These are phyloP conservation scores for Neocrepidodera transversa DNA, from an alignment of 2,888 invertebrate species.

Conservation along the genomic window DNA sequence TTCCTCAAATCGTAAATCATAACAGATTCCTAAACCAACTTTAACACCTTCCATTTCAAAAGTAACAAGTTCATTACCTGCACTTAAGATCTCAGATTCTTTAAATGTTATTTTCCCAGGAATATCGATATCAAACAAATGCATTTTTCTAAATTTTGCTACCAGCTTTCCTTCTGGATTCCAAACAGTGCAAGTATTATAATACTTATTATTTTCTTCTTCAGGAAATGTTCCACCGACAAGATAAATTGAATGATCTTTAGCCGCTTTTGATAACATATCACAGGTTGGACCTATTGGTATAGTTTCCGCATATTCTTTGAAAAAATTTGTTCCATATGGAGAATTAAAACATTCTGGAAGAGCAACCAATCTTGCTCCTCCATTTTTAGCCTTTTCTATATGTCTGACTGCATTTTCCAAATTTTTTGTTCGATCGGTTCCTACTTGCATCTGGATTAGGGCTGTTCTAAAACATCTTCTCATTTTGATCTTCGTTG, in stretches of 20 bases:
- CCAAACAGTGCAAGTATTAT: slow-evolving; percentile 91
- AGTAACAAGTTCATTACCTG: slow-evolving; percentile 77
- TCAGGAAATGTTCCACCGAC: slow-evolving; percentile 94
- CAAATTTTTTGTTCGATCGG: slow-evolving; percentile 79
- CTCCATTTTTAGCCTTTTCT: slow-evolving; percentile 67
- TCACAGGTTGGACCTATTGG: slow-evolving; percentile 79
- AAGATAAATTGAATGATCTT: slow-evolving; percentile 76
- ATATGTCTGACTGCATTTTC: slow-evolving; percentile 75
- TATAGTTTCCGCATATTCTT: slow-evolving; percentile 78
- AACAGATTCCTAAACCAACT: slow-evolving; percentile 93
- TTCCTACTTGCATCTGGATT: slow-evolving; percentile 81
- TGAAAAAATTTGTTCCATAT: slow-evolving; percentile 86
- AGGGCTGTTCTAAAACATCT: slow-evolving; percentile 68
- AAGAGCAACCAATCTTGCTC: slow-evolving; percentile 71
- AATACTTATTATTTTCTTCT: slow-evolving; percentile 66
- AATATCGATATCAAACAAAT: slow-evolving; percentile 95
- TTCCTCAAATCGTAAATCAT: slow-evolving; percentile 92
- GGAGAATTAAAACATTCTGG: slow-evolving; percentile 96
- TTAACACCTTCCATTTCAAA: slow-evolving; percentile 75
- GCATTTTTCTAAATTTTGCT: slow-evolving; percentile 87
- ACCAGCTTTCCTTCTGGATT: slow-evolving; percentile 78
- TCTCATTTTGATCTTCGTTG: neutral
- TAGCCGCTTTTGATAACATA: slow-evolving; percentile 77
- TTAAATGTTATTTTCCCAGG: slow-evolving; percentile 91
- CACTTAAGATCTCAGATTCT: slow-evolving; percentile 83